A percentile compares a stretch with the other conserved stretches of the same genome.
phyloP scores from a whole-genome alignment of 2,888 invertebrate species.

The Mythimna lalbum region DNA sequence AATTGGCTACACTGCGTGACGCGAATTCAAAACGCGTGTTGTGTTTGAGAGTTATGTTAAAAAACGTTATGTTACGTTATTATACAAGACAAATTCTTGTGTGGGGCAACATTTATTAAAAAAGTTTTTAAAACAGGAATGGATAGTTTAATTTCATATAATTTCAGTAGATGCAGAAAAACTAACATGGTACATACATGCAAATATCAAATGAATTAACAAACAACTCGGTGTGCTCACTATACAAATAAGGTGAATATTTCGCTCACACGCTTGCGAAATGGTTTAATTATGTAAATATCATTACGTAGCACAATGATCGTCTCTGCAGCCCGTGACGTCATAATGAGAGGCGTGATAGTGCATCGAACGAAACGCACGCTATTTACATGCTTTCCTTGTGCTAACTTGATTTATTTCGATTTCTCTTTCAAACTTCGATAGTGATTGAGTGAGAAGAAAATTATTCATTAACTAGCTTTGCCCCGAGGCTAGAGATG shows the following conservation, averaged over 20 bases:
- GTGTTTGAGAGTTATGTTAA: neutral
- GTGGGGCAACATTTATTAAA: neutral
- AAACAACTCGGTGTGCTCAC: constrained; percentile 15
- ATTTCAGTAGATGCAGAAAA: neutral
- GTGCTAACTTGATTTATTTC: constrained; percentile 44
- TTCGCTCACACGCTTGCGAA: constrained; percentile 20
- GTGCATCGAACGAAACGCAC: constrained; percentile 57
- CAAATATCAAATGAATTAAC: constrained; percentile 32
- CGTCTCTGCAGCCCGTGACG: constrained; percentile 35
- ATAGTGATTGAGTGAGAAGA: constrained; percentile 44
- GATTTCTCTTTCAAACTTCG: constrained; percentile 51
- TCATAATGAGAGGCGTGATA: constrained; percentile 36
- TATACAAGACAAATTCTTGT: neutral
- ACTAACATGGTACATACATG: constrained; percentile 31
- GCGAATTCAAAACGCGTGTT: too few species aligned
- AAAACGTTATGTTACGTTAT: neutral
- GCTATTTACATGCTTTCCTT: constrained; percentile 54
- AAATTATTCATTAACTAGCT: constrained; percentile 13
- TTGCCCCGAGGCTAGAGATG: neutral
- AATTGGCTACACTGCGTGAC: neutral
- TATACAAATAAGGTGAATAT: constrained; percentile 47
- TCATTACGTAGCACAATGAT: constrained; percentile 42
- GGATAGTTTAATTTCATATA: too few species aligned
- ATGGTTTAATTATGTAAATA: constrained; percentile 54
- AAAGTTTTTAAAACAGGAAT: too few species aligned